Conservation (phyloP, 2,888 invertebrate genomes). For the Cheilosia variabilis region DNA sequence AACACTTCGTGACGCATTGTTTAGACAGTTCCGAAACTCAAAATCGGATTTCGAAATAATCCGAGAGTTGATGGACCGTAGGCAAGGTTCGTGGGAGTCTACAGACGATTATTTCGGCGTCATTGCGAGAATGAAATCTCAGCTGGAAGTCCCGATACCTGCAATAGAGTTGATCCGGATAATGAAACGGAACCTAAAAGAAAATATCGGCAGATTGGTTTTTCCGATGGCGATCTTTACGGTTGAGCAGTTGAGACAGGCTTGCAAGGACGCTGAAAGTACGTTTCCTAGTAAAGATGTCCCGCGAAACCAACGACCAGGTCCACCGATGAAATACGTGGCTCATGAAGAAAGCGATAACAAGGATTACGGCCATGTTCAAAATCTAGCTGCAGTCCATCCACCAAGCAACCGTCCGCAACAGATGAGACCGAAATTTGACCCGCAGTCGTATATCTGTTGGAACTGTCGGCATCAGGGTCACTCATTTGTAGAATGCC, state of each 20-base stretch:
- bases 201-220: not conserved
- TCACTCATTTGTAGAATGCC: constrained; percentile 2
- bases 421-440: no score
- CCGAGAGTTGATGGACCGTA: constrained; percentile 4
- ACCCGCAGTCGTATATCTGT: not conserved
- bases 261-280: constrained; percentile 4
- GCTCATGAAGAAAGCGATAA: no score
- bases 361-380: no score
- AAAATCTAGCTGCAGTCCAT: not conserved
- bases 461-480: not conserved
- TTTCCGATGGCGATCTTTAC: not conserved
- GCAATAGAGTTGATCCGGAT: not conserved
- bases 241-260: not conserved
- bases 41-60: constrained; percentile 11
- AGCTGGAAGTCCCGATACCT: not conserved
- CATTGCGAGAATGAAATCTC: not conserved
- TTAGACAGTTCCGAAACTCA: not conserved
- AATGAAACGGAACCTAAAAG: constrained; percentile 12
- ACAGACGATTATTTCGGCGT: not conserved
- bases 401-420: not conserved
- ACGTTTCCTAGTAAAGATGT: not conserved
- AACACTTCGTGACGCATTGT: not conserved
- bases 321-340: not conserved
- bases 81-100: not conserved
- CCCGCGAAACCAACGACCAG: not conserved